Conservation (phyloP, 2,888 invertebrate species). For the Dryadula phaetusa region DNA sequence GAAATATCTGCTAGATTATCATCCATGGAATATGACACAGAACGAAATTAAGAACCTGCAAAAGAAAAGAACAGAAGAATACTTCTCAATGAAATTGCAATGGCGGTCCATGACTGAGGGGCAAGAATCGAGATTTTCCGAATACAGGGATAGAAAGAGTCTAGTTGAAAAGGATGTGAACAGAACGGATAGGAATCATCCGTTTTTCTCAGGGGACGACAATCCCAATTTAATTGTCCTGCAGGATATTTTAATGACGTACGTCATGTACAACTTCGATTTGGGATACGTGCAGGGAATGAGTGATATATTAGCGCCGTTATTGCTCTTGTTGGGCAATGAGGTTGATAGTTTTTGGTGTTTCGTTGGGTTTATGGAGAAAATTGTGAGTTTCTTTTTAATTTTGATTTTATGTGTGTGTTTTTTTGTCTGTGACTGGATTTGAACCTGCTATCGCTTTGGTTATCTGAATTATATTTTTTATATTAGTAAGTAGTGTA, state of each 20-base stretch:
- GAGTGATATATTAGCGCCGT: conserved; percentile 98
- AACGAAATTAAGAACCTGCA: conserved; percentile 88
- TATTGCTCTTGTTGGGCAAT: conserved; percentile 93
- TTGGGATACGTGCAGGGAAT: conserved; percentile 98
- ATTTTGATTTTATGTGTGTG: neutral
- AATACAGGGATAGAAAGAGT: conserved; percentile 95
- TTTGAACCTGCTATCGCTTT: too few species aligned
- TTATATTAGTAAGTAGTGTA: too few species aligned
- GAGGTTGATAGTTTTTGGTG: conserved; percentile 99
- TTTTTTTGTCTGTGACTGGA: neutral
- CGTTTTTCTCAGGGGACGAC: conserved; percentile 96
- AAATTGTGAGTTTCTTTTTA: conserved; percentile 87
- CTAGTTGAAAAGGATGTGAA: conserved; percentile 99
- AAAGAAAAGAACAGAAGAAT: conserved; percentile 91
- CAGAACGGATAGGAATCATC: conserved; percentile 95
- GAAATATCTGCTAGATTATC: conserved; percentile 96
- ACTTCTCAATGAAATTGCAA: conserved; percentile 97
- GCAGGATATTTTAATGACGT: conserved; percentile 98
- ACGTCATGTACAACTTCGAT: conserved; percentile 99
- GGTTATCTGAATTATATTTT: too few species aligned
- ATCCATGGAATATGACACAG: conserved; percentile 92
- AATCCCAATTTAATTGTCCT: conserved; percentile 94
- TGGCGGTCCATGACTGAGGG: conserved; percentile 95
- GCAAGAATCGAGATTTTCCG: conserved; percentile 94
- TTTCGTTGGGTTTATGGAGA: conserved; percentile 98